These are phyloP conservation scores for Drosophila multiciliata DNA, from an alignment of 2,888 invertebrate species.

Conservation along the genomic window DNA sequence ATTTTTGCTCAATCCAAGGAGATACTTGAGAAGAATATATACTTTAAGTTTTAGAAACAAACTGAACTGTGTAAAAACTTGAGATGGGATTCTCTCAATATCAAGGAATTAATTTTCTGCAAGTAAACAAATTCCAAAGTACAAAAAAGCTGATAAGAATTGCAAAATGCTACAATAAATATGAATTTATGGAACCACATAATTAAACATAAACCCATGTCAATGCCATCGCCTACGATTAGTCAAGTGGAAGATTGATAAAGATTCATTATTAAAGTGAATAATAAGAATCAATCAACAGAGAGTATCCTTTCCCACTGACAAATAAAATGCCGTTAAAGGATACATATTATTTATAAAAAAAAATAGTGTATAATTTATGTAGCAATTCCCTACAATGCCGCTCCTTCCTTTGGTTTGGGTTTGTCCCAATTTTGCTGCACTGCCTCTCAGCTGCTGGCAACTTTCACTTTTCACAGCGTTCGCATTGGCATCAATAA, in stretches of 20 bases:
- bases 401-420: not conserved
- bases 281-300: not conserved
- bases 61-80: not conserved
- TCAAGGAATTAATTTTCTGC: not conserved
- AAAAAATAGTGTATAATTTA: not conserved
- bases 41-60: not conserved
- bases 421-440: not conserved
- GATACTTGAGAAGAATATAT: not conserved
- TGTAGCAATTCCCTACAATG: not conserved
- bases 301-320: not conserved
- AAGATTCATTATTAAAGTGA: not conserved
- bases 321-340: not conserved
- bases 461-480: slow-evolving; percentile 59
- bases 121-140: not conserved
- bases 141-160: not conserved
- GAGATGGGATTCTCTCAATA: not conserved
- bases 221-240: not conserved
- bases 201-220: too few relatives aligned
- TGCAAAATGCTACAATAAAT: not conserved
- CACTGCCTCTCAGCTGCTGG: slow-evolving; percentile 8
- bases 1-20: not conserved
- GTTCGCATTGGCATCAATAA: slow-evolving; percentile 57
- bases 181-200: not conserved
- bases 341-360: not conserved
- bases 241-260: not conserved